phyloP scores from a whole-genome alignment of 2,797 vertebrate species.

The Morus bassanus region DNA sequence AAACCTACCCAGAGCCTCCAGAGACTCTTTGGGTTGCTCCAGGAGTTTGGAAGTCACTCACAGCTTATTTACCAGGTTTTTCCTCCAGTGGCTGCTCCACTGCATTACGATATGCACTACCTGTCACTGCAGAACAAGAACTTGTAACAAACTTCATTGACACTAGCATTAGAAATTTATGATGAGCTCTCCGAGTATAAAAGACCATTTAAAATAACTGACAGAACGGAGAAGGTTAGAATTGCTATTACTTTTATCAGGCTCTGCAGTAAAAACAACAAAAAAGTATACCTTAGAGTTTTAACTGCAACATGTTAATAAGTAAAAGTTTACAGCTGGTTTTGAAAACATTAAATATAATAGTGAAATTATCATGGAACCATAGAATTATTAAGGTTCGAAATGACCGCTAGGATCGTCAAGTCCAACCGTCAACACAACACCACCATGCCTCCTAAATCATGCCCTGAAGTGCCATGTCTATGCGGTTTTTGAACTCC shows the following conservation, averaged over 20 bases:
- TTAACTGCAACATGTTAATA: neutral
- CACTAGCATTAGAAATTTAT: neutral
- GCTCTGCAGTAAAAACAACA: neutral
- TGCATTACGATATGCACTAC: accelerated
- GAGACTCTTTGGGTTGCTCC: neutral
- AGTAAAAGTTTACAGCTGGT: neutral
- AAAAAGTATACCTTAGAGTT: neutral
- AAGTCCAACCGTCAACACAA: too few species aligned
- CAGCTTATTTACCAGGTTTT: neutral
- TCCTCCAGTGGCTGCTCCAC: neutral
- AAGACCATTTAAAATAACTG: neutral
- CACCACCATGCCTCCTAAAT: too few species aligned
- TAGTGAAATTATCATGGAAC: neutral
- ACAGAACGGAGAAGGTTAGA: neutral
- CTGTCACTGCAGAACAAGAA: neutral
- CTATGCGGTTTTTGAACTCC: too few species aligned
- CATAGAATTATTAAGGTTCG: too few species aligned
- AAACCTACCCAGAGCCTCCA: neutral
- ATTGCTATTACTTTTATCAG: neutral
- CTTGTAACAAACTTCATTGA: neutral
- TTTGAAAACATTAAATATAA: neutral
- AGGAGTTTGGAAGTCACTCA: neutral
- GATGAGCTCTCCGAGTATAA: neutral
- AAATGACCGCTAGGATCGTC: too few species aligned
- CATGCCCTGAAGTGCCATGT: too few species aligned